phyloP scores from a whole-genome alignment of 2,888 invertebrate species.

The Carabus problematicus region DNA sequence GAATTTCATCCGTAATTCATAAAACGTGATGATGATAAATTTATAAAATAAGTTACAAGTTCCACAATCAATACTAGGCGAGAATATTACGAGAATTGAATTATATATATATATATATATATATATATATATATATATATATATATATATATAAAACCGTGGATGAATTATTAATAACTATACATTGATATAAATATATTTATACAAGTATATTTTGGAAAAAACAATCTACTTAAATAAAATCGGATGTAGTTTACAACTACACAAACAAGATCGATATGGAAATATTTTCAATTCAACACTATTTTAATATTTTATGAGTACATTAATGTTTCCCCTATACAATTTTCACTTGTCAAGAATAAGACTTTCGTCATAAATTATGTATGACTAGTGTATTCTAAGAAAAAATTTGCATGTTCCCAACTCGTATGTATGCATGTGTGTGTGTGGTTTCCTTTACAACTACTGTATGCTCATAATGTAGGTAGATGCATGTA shows the following conservation, averaged over 20 bases:
- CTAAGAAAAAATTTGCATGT: constrained; percentile 36
- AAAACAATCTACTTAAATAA: background rate
- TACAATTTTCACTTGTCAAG: constrained; percentile 40
- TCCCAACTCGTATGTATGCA: background rate
- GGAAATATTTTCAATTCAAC: constrained; percentile 33
- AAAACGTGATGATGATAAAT: constrained; percentile 24
- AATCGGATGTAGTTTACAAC: too few species aligned
- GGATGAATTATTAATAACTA: constrained; percentile 9
- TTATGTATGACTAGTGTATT: constrained; percentile 24
- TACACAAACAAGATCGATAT: constrained; percentile 28
- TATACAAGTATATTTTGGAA: background rate
- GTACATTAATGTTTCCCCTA: constrained; percentile 36
- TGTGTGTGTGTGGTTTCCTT: background rate
- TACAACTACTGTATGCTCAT: background rate
- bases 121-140: constrained; percentile 5
- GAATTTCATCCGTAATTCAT: too few species aligned
- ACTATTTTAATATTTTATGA: constrained; percentile 36
- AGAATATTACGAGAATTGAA: constrained; percentile 24
- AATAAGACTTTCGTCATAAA: constrained; percentile 33
- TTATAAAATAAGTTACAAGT: constrained; percentile 31
- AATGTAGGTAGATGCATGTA: constrained; percentile 8
- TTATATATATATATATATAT: background rate
- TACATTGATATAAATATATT: constrained; percentile 6
- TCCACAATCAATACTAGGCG: constrained; percentile 21
- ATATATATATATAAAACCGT: background rate